Evolutionary conservation across 2,797 vertebrate species (phyloP).

Genomic region (Silurus aristotelis): DNA sequence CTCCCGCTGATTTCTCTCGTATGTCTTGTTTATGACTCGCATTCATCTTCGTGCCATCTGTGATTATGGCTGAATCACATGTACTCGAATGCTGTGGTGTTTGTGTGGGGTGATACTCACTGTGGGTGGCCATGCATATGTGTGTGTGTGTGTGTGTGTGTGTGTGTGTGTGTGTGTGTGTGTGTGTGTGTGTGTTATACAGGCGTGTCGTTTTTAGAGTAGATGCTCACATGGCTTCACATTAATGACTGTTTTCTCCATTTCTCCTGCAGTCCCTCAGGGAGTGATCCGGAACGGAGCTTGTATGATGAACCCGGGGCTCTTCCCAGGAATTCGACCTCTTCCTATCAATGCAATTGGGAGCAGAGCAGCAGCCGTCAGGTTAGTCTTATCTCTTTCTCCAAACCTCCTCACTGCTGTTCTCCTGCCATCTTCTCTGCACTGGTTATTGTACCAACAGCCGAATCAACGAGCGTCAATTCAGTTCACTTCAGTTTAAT

Average conservation of each 20-base stretch:
- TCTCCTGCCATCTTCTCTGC: too few relatives aligned
- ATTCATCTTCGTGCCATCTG: constrained; percentile 46
- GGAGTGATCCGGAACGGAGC: constrained; percentile 89
- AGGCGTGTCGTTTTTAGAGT: background rate
- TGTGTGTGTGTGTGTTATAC: constrained; percentile 5
- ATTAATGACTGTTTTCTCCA: constrained; percentile 39
- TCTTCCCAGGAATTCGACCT: constrained; percentile 83
- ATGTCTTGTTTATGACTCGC: constrained; percentile 43
- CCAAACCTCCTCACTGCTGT: background rate
- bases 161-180: constrained; percentile 21
- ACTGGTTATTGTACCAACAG: too few relatives aligned
- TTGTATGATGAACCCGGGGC: constrained; percentile 82
- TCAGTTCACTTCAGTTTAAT: too few relatives aligned
- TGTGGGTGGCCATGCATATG: constrained; percentile 26
- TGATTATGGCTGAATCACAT: constrained; percentile 41
- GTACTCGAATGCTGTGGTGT: constrained; percentile 33
- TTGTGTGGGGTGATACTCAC: constrained; percentile 21
- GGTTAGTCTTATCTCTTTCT: constrained; percentile 70
- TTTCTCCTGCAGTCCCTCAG: constrained; percentile 75
- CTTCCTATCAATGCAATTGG: constrained; percentile 84
- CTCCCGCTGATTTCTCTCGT: constrained; percentile 23
- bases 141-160: constrained; percentile 20
- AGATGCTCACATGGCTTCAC: background rate
- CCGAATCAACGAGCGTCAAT: too few relatives aligned
- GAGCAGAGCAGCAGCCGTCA: constrained; percentile 78